Evolutionary conservation across 1,140 invertebrate genomes (phyloP), one percentile per base, ranked within the genome.

Genomic region (Bombus impatiens): DNA sequence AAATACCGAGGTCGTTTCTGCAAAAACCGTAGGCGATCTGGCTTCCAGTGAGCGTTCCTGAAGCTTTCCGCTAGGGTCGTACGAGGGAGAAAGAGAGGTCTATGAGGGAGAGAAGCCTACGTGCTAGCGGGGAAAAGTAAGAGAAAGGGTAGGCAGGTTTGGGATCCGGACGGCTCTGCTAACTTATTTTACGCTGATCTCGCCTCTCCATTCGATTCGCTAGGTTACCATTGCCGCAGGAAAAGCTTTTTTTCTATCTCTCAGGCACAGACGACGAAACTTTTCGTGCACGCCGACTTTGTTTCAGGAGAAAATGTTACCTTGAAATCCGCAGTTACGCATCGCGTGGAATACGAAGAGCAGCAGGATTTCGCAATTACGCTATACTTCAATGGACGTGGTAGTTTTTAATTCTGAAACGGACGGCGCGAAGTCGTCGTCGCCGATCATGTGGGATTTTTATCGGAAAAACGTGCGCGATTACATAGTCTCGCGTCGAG

Each of bases 1-100:
- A 92, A 92, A 92, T 92, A 92, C 90, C 91, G 92, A 88, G 89
- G 91, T 92, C 90, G 91, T 92, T 91, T 84, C 91, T 92, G 81
- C 84, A 92, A 92, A 92, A 92, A 89, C 88, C 92, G 78, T 87
- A 86, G 83, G 85, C 91, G 90, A 91, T 92, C 88, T 87, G 90
- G 87, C 88, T 86, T 90, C 88, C 85, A 86, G 82, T 37, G 88
- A 90, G 80, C 86, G 88, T 78, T 80, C 86, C 77, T 82, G 84
- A 65, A 88, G 90, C 86, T 91, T 90, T 91, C 84, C 71, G 84
- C 44, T n/a, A 68, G 86, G 22, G 25, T 40, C 25, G 68, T 8
- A 28, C 22, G 35, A 68, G n/a, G 5, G 6, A 22, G 15, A 53
- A 53, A 53, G 62, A 32, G 59, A n/a, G 59, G 59, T 53, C 18